Percentiles rank a stretch among this genome's conserved stretches.
These are phyloP conservation scores for Buteo buteo DNA, from an alignment of 2,113 vertebrate species.

Conservation along the genomic window DNA sequence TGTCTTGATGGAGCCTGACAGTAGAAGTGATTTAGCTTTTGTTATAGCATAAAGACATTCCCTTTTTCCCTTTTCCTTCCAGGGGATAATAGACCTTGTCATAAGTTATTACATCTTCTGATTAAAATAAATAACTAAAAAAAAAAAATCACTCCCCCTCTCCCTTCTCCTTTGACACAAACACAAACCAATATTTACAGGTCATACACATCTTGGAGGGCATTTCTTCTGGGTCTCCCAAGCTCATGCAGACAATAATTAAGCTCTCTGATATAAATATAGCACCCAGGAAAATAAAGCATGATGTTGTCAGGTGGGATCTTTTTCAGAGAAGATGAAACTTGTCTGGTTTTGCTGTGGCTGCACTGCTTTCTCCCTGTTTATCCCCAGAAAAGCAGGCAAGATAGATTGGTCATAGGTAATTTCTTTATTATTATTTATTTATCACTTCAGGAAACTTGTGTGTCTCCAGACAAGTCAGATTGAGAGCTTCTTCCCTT, in stretches of 20 bases:
- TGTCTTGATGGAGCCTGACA: not conserved
- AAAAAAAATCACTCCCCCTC: not conserved
- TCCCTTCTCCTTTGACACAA: not conserved
- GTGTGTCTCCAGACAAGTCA: not conserved
- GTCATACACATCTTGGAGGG: not conserved
- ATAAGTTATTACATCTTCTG: conserved; percentile 33
- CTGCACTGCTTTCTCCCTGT: not conserved
- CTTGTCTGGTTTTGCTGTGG: not conserved
- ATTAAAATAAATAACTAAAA: not conserved
- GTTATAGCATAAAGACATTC: conserved; percentile 6
- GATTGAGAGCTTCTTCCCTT: not conserved
- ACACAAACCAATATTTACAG: conserved; percentile 8
- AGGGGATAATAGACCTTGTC: conserved; percentile 53
- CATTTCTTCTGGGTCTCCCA: not conserved
- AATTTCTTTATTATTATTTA: not conserved
- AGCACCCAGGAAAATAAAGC: not conserved
- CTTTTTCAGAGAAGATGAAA: not conserved
- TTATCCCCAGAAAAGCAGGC: not conserved
- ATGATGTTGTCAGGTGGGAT: not conserved
- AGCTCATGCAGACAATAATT: not conserved
- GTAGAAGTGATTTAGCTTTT: conserved; percentile 35
- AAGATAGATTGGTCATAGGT: not conserved
- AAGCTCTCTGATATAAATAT: not conserved
- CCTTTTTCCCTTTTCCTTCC: conserved; percentile 22
- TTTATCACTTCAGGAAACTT: not conserved